A percentile compares a stretch with the other conserved stretches of the same genome.
phyloP scores from a whole-genome alignment of 2,888 invertebrate species.

The Barypeithes pellucidus region DNA sequence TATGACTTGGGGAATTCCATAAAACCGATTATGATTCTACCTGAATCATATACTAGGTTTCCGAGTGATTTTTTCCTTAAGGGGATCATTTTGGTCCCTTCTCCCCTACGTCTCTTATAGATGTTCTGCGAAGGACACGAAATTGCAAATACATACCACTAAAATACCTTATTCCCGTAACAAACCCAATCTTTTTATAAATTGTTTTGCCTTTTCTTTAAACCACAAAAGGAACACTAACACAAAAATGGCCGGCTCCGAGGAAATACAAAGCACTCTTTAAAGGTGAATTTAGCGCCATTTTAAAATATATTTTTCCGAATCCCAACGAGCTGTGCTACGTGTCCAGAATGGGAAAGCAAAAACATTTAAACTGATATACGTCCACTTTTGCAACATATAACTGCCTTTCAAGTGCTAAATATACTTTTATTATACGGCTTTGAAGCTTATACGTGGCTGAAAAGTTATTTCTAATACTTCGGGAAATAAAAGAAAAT shows the following conservation, averaged over 20 bases:
- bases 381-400: slow-evolving; percentile 51
- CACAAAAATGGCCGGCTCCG: slow-evolving; percentile 48
- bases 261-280: slow-evolving; percentile 63
- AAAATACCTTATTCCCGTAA: neutral
- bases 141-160: neutral
- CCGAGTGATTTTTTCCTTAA: too few relatives aligned
- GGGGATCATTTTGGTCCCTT: too few relatives aligned
- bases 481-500: slow-evolving; percentile 38
- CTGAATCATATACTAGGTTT: too few relatives aligned
- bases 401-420: slow-evolving; percentile 45
- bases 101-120: neutral
- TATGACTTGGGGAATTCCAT: too few relatives aligned
- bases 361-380: slow-evolving; percentile 53
- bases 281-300: slow-evolving; percentile 64
- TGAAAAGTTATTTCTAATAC: slow-evolving; percentile 41
- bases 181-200: slow-evolving; percentile 14
- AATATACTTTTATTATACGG: slow-evolving; percentile 45
- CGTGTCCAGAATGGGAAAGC: slow-evolving; percentile 57
- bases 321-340: slow-evolving; percentile 59
- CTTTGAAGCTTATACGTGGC: slow-evolving; percentile 18
- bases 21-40: too few relatives aligned
- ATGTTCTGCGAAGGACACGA: neutral
- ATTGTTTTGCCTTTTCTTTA: slow-evolving; percentile 18
- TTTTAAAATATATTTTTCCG: slow-evolving; percentile 64
- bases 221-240: slow-evolving; percentile 26